Evolutionary conservation across 2,888 invertebrate genomes (phyloP), one percentile per base, ranked within the genome.

Genomic region (Rhamnusium bicolor): DNA sequence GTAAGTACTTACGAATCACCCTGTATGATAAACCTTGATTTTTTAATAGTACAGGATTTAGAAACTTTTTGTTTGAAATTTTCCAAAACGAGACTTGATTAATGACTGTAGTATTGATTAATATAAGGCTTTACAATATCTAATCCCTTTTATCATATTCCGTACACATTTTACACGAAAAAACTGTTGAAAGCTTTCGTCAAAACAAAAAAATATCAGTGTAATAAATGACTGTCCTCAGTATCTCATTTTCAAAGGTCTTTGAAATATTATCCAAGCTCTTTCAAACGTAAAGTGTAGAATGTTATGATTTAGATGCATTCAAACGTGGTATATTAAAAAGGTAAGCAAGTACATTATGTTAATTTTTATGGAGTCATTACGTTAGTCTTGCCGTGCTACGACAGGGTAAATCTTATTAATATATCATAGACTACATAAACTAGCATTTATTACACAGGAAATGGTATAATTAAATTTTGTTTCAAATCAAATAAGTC

Each of bases 101-200:
- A 58, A 58, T 58, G 58, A 16, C 4, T 10, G 14, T 12, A 29
- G 3, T n/a, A 58, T 58, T 58, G 58, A 58, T 58, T 58, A 58
- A 24, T 58, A 58, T 16, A 56, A 16, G 14, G 58, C 32, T 32
- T 58, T 40, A 18, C 58, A 58, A 19, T 18, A 32, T 58, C 29
- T 29, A 58, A 58, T 58, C 58, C 58, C 58, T 32, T 32, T 58
- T 58, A 58, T n/a, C 16, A 32, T 19, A 58, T 29, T 58, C 58
- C 10, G 21, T 12, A 12, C 58, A 58, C 32, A 32, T 58, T 58
- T 24, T 12, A 32, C 58, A n/a, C 1, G 32, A 14, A 29, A 58
- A 58, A 58, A 19, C 18, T 10, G 32, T 7, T 18, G 58, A 58
- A 58, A 58, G 58, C 32, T 29, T 32, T 32, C 58, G 32, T 58